Percentiles rank a stretch among this genome's conserved stretches.
Conservation (phyloP, 2,888 invertebrate species). For the Ditylenchus weischeri region DNA sequence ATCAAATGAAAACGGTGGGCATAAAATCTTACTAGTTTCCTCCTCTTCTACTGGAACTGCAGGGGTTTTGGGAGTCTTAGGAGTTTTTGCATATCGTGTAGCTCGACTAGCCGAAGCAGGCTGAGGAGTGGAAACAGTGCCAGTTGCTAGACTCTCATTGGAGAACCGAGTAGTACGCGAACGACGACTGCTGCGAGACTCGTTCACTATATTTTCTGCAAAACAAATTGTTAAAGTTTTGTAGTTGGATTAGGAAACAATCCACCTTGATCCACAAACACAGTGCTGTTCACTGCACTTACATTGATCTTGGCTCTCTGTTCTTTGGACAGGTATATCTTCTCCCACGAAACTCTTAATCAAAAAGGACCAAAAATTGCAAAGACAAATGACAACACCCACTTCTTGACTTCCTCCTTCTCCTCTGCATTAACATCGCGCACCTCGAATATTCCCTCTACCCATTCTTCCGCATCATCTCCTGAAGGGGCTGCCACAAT, state of each 20-base stretch:
- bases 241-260: constrained; percentile 9
- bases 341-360: constrained; percentile 24
- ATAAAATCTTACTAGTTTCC: too few relatives aligned
- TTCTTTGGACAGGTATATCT: constrained; percentile 29
- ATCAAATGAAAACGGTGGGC: too few relatives aligned
- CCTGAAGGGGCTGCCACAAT: constrained; percentile 35
- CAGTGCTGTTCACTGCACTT: constrained; percentile 12
- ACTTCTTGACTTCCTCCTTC: constrained; percentile 15
- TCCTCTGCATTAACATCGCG: constrained; percentile 28
- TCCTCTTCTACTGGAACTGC: constrained; percentile 61
- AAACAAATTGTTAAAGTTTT: too few relatives aligned
- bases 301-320: constrained; percentile 27
- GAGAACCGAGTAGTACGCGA: constrained; percentile 16
- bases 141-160: constrained; percentile 11
- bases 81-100: constrained; percentile 76
- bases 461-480: constrained; percentile 43
- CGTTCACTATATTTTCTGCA: constrained; percentile 19
- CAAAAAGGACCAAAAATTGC: background rate
- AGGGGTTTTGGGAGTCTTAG: constrained; percentile 89
- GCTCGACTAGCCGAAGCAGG: background rate
- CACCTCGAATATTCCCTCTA: constrained; percentile 36
- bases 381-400: background rate
- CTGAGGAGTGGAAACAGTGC: constrained; percentile 6
- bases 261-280: constrained; percentile 13
- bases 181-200: constrained; percentile 20